A percentile compares a stretch with the other conserved stretches of the same genome.
Conservation (phyloP, 1,140 invertebrate genomes). For the Polypedilum pembai region DNA sequence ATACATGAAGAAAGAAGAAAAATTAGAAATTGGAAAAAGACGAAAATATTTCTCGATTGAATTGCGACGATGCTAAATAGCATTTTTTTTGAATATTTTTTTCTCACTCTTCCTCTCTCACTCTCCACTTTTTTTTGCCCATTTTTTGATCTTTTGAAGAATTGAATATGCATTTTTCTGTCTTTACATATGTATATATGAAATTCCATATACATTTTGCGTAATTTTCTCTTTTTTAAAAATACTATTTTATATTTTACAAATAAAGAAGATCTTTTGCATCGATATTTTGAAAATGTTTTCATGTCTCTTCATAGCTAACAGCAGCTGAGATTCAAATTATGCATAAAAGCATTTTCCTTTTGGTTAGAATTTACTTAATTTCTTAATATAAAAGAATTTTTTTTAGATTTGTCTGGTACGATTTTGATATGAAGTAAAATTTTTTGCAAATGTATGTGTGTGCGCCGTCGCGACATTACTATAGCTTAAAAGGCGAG, state of each 20-base stretch:
- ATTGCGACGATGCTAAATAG: conserved; percentile 20
- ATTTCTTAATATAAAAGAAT: background rate
- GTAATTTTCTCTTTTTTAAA: no score
- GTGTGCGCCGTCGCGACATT: conserved; percentile 27
- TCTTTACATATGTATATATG: background rate
- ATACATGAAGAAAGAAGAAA: background rate
- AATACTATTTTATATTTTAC: no score
- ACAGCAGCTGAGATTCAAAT: no score
- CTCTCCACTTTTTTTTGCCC: background rate
- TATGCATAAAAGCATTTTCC: no score
- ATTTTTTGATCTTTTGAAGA: background rate
- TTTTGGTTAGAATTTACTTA: background rate
- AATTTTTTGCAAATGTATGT: background rate
- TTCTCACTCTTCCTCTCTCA: background rate
- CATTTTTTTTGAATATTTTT: conserved; percentile 20
- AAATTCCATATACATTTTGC: no score
- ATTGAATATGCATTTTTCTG: background rate
- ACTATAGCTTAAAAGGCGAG: conserved; percentile 20
- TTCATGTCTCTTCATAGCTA: background rate
- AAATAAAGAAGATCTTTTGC: background rate
- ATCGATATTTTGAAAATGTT: background rate
- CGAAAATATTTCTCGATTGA: conserved; percentile 21
- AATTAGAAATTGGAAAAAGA: conserved; percentile 26
- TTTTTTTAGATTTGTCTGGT: conserved; percentile 23
- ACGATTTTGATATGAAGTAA: conserved; percentile 18